A percentile compares a stretch with the other conserved stretches of the same genome.
These are phyloP conservation scores for Chrysolina oricalcia DNA, from an alignment of 2,888 invertebrate species.

Conservation along the genomic window DNA sequence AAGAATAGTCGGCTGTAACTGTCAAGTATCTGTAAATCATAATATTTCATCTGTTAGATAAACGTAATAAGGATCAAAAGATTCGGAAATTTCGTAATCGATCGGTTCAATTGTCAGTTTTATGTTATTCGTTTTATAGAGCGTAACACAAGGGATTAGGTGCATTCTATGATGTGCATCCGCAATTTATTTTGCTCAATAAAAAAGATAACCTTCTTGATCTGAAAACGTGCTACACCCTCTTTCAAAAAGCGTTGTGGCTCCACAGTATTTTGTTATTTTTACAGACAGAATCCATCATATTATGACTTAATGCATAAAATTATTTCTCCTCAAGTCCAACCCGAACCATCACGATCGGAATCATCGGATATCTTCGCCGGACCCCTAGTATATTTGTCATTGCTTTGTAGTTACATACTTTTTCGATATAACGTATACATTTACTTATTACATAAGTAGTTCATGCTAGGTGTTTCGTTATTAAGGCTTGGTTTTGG, in stretches of 20 bases:
- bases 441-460: slow-evolving; percentile 34
- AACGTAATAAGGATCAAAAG: not conserved
- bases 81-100: too few relatives aligned
- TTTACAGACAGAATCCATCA: too few relatives aligned
- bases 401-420: slow-evolving; percentile 25
- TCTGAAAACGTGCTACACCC: too few relatives aligned
- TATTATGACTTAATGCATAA: not conserved
- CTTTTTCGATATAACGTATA: slow-evolving; percentile 25
- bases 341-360: not conserved
- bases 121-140: too few relatives aligned
- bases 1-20: not conserved
- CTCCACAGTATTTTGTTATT: too few relatives aligned
- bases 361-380: not conserved
- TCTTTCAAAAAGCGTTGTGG: too few relatives aligned
- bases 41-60: not conserved
- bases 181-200: too few relatives aligned
- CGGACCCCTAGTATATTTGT: slow-evolving; percentile 7
- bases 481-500: slow-evolving; percentile 53
- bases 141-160: too few relatives aligned
- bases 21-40: not conserved
- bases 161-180: too few relatives aligned
- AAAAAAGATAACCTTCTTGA: too few relatives aligned
- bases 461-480: slow-evolving; percentile 59
- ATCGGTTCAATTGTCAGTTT: too few relatives aligned
- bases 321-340: not conserved